These are phyloP conservation scores for Ceraclea dissimilis DNA, from an alignment of 2,888 invertebrate species.

Conservation along the genomic window DNA sequence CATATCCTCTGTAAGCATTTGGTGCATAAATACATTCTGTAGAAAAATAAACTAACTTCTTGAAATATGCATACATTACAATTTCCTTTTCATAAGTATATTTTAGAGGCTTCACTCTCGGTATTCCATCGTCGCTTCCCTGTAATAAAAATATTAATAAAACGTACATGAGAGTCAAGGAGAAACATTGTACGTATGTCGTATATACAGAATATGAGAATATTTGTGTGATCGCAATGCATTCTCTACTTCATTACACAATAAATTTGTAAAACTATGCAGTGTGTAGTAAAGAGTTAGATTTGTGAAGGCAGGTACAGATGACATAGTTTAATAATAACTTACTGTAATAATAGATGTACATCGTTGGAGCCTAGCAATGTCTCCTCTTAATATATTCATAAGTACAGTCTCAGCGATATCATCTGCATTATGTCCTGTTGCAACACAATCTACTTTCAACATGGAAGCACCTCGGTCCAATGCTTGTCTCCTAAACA, in stretches of 20 bases:
- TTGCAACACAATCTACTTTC: conserved; percentile 88
- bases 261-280: too few relatives aligned
- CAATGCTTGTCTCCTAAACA: conserved; percentile 90
- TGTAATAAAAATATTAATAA: conserved; percentile 35
- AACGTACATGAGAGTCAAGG: neutral
- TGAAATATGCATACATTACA: conserved; percentile 98
- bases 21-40: conserved; percentile 99
- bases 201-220: too few relatives aligned
- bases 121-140: conserved; percentile 75
- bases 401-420: conserved; percentile 97
- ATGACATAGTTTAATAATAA: neutral
- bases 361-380: conserved; percentile 86
- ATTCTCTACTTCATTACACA: too few relatives aligned
- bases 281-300: too few relatives aligned
- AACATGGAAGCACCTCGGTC: conserved; percentile 89
- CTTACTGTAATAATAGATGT: conserved; percentile 80
- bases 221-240: too few relatives aligned
- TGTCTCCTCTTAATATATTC: conserved; percentile 95
- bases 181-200: neutral
- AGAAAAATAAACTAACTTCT: conserved; percentile 93
- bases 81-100: conserved; percentile 99
- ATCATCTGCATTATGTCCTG: conserved; percentile 96
- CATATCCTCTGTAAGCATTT: conserved; percentile 93
- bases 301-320: too few relatives aligned
- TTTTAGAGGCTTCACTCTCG: conserved; percentile 91